Conservation (phyloP, 2,888 invertebrate species). For the Sylvicola cinctus region DNA sequence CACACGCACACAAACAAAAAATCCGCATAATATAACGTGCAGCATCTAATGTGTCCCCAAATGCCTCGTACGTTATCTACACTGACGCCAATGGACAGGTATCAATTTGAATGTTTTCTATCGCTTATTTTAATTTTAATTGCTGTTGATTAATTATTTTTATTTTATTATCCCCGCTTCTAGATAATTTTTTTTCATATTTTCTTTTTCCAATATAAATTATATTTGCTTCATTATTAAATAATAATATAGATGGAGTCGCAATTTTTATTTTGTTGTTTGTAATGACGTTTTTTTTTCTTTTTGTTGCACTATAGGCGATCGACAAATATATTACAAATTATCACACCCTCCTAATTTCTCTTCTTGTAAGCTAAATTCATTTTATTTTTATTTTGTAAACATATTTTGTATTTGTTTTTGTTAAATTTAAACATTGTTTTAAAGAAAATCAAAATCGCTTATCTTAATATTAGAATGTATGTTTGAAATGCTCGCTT, state of each 20-base stretch:
- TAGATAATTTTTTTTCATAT: conserved; percentile 1
- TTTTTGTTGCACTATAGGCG: conserved; percentile 29
- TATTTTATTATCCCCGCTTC: background rate
- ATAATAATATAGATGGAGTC: background rate
- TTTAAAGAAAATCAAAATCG: too few species aligned
- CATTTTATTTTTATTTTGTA: too few species aligned
- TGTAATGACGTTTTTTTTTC: conserved; percentile 31
- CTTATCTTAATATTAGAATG: too few species aligned
- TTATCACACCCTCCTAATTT: too few species aligned
- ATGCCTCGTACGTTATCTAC: conserved; percentile 87
- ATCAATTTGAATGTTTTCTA: conserved; percentile 26
- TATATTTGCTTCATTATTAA: background rate
- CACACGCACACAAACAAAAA: background rate
- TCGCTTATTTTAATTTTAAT: conserved; percentile 1
- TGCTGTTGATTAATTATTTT: background rate
- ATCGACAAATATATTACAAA: conserved; percentile 28
- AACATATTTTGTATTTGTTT: too few species aligned
- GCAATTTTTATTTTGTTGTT: background rate
- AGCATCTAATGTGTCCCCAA: conserved; percentile 51
- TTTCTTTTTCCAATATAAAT: background rate
- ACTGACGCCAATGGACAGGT: conserved; percentile 93
- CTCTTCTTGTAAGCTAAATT: too few species aligned
- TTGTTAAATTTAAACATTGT: too few species aligned
- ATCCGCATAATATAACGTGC: conserved; percentile 8
- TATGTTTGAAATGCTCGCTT: too few species aligned